Conservation (phyloP, 2,888 invertebrate species). For the Perithous albicinctus region DNA sequence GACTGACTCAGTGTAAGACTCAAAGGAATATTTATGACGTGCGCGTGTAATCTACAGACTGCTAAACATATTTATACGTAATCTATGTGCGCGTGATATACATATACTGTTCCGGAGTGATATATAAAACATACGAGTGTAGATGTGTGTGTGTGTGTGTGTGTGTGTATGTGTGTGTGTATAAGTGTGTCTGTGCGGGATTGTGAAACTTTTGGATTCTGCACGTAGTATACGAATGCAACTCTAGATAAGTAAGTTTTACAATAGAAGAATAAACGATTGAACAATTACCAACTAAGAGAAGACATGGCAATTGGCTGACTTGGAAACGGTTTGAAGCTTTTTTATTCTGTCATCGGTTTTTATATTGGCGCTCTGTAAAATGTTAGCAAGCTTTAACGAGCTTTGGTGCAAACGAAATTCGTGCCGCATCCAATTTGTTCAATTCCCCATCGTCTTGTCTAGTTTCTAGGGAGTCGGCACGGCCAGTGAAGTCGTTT, state of each 20-base stretch:
- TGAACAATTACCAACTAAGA: slow-evolving; percentile 25
- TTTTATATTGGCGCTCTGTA: not conserved
- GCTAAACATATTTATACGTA: slow-evolving; percentile 69
- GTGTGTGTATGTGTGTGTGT: slow-evolving; percentile 36
- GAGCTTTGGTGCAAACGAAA: not conserved
- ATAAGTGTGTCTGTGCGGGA: slow-evolving; percentile 23
- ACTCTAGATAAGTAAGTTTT: slow-evolving; percentile 38
- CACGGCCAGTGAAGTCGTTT: slow-evolving; percentile 50
- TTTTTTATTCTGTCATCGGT: not conserved
- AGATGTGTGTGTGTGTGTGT: slow-evolving; percentile 37
- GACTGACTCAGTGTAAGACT: slow-evolving; percentile 35
- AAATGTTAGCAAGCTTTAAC: slow-evolving; percentile 14
- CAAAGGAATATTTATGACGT: slow-evolving; percentile 43
- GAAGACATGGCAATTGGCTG: slow-evolving; percentile 30
- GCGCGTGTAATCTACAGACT: slow-evolving; percentile 67
- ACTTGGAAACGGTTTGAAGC: slow-evolving; percentile 14
- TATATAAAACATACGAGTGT: slow-evolving; percentile 35
- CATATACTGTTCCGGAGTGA: slow-evolving; percentile 36
- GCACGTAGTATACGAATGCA: slow-evolving; percentile 15
- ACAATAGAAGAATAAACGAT: slow-evolving; percentile 25
- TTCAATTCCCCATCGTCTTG: slow-evolving; percentile 38
- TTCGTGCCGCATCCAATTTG: slow-evolving; percentile 36
- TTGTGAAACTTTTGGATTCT: slow-evolving; percentile 44
- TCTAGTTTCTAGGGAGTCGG: slow-evolving; percentile 30
- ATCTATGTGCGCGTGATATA: slow-evolving; percentile 45